These are phyloP conservation scores for Allacma fusca DNA, from an alignment of 2,888 invertebrate genomes.

Conservation along the genomic window DNA sequence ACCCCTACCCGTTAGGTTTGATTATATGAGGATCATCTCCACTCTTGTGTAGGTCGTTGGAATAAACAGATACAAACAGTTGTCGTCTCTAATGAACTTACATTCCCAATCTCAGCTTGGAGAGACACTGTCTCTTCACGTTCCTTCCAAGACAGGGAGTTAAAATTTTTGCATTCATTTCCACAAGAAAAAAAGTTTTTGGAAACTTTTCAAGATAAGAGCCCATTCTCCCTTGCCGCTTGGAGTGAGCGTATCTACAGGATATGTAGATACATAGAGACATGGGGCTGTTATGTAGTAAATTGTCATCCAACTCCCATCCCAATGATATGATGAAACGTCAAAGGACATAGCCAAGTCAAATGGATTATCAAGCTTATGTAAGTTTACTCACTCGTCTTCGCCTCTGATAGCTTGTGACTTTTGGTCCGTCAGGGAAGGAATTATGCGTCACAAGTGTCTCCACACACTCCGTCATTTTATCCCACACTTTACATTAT, in stretches of 20 bases:
- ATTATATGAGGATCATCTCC: neutral
- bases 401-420: neutral
- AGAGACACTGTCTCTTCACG: neutral
- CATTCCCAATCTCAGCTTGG: conserved; percentile 6
- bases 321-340: neutral
- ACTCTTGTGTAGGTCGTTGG: neutral
- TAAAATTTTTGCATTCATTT: conserved; percentile 1
- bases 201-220: neutral
- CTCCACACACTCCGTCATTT: too few relatives aligned
- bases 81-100: conserved; percentile 19
- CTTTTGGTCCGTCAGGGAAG: neutral
- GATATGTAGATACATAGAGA: neutral
- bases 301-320: neutral
- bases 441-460: too few relatives aligned
- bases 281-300: neutral
- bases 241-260: neutral
- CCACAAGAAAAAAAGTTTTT: neutral
- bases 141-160: neutral
- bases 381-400: conserved; percentile 1
- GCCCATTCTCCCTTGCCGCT: too few relatives aligned
- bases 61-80: conserved; percentile 11
- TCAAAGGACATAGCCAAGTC: neutral
- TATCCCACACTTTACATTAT: too few relatives aligned
- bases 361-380: neutral
- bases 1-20: too few relatives aligned